Percentiles rank a stretch among this genome's conserved stretches.
Evolutionary conservation across 2,797 vertebrate species (phyloP).

Genomic region (Phrynocephalus guinanensis): DNA sequence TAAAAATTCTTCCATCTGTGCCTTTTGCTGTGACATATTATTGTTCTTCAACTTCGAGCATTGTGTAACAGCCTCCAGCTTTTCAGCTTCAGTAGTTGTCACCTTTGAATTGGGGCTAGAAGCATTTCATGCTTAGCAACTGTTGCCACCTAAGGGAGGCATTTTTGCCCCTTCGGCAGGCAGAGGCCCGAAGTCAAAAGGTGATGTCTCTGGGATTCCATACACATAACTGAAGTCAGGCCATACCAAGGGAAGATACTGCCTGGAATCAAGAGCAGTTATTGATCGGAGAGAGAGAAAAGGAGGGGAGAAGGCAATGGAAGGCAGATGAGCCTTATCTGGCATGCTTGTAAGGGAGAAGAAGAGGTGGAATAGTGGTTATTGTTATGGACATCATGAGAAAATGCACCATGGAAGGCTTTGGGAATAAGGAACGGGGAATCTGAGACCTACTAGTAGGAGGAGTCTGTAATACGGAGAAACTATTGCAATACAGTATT

Average conservation of each 20-base stretch:
- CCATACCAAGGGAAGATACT: not conserved
- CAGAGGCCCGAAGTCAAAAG: not conserved
- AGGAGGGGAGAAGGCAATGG: too few relatives aligned
- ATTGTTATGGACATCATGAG: not conserved
- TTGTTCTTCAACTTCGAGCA: not conserved
- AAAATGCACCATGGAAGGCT: not conserved
- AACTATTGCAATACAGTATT: not conserved
- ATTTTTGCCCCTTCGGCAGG: not conserved
- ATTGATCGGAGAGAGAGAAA: not conserved
- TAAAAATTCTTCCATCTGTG: slow-evolving; percentile 1
- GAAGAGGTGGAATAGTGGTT: not conserved
- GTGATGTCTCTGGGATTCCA: not conserved
- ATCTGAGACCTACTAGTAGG: slow-evolving; percentile 1
- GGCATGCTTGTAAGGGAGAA: not conserved
- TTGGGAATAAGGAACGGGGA: not conserved
- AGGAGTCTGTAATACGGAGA: not conserved
- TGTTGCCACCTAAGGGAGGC: not conserved
- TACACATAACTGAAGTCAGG: not conserved
- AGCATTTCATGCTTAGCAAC: not conserved
- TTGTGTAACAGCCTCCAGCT: not conserved
- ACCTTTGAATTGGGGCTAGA: not conserved
- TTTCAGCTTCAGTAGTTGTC: slow-evolving; percentile 7
- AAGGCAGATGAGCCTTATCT: not conserved
- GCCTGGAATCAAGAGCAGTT: not conserved
- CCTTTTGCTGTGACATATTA: not conserved